Percentiles rank a stretch among this genome's conserved stretches.
phyloP scores from a whole-genome alignment of 2,888 invertebrate species.

The Ornithoptera alexandrae region DNA sequence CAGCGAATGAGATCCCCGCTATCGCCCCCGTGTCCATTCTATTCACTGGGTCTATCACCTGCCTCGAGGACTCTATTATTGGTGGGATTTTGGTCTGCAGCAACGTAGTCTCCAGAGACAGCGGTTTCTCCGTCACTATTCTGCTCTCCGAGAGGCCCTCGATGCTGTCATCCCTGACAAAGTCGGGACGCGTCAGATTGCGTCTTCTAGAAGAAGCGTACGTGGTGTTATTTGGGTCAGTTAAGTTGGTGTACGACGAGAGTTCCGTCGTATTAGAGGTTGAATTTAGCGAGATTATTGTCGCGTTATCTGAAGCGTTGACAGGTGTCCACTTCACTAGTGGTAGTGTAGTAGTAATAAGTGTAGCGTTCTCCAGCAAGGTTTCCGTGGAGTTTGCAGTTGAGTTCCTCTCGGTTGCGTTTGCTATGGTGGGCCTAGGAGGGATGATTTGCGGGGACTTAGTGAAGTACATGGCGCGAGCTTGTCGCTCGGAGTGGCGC shows the following conservation, averaged over 20 bases:
- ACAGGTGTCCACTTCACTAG: conserved; percentile 60
- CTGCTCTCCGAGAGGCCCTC: conserved; percentile 62
- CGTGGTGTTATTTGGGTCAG: conserved; percentile 58
- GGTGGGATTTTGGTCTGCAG: conserved; percentile 68
- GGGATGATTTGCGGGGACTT: conserved; percentile 50
- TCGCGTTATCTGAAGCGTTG: conserved; percentile 38
- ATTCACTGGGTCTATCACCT: conserved; percentile 59
- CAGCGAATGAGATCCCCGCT: conserved; percentile 85
- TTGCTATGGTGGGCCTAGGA: conserved; percentile 37
- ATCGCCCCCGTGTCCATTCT: conserved; percentile 82
- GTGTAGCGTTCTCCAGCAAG: conserved; percentile 34
- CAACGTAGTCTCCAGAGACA: conserved; percentile 69
- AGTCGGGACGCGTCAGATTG: conserved; percentile 62
- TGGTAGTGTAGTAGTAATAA: conserved; percentile 42
- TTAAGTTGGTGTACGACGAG: conserved; percentile 44
- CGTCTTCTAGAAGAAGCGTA: conserved; percentile 52
- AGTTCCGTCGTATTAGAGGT: conserved; percentile 45
- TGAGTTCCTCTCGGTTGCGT: conserved; percentile 46
- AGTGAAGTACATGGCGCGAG: conserved; percentile 67
- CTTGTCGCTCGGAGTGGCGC: conserved; percentile 54
- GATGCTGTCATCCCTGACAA: conserved; percentile 57
- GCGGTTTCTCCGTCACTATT: conserved; percentile 70
- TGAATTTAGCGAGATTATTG: conserved; percentile 35
- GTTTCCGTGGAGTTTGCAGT: conserved; percentile 32
- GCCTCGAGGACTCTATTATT: conserved; percentile 66